These are phyloP conservation scores for Holocentrus rufus DNA, from an alignment of 2,797 vertebrate genomes.

Conservation along the genomic window DNA sequence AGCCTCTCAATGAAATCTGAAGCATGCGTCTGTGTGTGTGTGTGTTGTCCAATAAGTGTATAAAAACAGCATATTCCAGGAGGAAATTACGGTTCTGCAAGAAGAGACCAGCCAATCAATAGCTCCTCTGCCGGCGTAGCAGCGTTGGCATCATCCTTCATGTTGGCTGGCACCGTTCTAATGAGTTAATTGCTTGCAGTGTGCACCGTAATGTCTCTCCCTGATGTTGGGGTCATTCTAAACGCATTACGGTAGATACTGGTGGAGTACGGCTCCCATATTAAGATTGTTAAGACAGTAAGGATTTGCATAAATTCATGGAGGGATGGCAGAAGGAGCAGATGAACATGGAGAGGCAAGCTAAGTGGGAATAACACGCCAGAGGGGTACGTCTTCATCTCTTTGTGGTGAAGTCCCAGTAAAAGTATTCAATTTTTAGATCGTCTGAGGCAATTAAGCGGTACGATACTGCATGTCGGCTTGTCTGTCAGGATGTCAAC, in stretches of 20 bases:
- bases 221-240: constrained; percentile 17
- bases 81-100: constrained; percentile 20
- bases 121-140: constrained; percentile 22
- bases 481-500: too few species aligned
- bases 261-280: background rate
- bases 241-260: constrained; percentile 27
- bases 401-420: too few species aligned
- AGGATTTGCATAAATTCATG: constrained; percentile 7
- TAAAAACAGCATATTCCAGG: constrained; percentile 21
- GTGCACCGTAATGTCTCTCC: constrained; percentile 14
- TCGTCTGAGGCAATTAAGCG: too few species aligned
- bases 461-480: too few species aligned
- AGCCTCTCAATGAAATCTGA: constrained; percentile 10
- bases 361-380: background rate
- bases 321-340: background rate
- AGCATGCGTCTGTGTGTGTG: background rate
- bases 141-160: constrained; percentile 26
- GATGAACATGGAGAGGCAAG: background rate
- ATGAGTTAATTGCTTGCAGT: constrained; percentile 35
- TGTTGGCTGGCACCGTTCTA: constrained; percentile 19
- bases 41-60: constrained; percentile 13
- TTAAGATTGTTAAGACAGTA: background rate
- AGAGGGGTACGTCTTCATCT: too few species aligned
- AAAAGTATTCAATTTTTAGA: too few species aligned
- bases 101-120: constrained; percentile 34